These are phyloP conservation scores for Sesia bembeciformis DNA, from an alignment of 2,888 invertebrate genomes.

Conservation along the genomic window DNA sequence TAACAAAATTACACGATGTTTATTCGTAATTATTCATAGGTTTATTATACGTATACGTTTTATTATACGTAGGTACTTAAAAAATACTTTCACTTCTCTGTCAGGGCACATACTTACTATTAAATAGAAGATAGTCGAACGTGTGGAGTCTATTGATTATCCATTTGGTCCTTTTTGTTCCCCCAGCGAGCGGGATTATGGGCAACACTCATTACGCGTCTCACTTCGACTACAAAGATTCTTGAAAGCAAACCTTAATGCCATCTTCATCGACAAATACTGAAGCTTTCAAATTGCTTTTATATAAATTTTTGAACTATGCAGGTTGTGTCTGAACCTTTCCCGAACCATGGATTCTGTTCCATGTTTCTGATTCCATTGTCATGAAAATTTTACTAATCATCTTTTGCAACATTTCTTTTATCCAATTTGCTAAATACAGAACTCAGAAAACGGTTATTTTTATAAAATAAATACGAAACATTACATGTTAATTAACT, in stretches of 20 bases:
- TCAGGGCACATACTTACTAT: conserved; percentile 12
- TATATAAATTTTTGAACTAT: too few relatives aligned
- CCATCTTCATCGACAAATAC: neutral
- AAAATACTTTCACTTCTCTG: neutral
- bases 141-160: conserved; percentile 41
- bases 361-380: too few relatives aligned
- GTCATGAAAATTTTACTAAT: too few relatives aligned
- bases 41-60: neutral
- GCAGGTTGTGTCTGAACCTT: too few relatives aligned
- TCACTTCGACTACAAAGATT: neutral
- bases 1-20: too few relatives aligned
- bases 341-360: too few relatives aligned
- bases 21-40: too few relatives aligned
- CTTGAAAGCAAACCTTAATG: neutral
- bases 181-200: conserved; percentile 20
- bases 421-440: too few relatives aligned
- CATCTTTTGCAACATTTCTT: too few relatives aligned
- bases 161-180: conserved; percentile 28
- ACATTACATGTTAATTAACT: too few relatives aligned
- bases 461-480: too few relatives aligned
- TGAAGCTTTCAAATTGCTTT: neutral
- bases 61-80: neutral
- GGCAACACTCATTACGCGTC: conserved; percentile 1
- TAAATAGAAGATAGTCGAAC: conserved; percentile 26
- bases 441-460: too few relatives aligned